phyloP scores from a whole-genome alignment of 2,797 vertebrate genomes.

The Falco rusticolus region DNA sequence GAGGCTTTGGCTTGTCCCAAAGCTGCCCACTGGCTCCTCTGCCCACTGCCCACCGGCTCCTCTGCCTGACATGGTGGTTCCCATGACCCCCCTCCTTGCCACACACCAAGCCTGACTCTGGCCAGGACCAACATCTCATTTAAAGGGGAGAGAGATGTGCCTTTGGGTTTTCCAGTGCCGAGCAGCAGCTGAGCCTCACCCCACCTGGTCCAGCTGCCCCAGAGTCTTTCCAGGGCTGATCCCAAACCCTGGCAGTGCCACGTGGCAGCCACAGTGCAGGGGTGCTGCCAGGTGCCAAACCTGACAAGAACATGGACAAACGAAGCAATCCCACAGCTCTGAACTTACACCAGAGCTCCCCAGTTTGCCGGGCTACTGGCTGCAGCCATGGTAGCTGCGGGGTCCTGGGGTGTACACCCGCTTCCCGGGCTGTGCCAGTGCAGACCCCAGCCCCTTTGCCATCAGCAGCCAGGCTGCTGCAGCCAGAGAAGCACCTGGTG shows the following conservation, averaged over 20 bases:
- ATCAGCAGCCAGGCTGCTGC: not conserved
- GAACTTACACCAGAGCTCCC: not conserved
- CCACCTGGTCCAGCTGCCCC: not conserved
- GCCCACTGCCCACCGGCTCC: not conserved
- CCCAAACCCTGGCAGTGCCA: not conserved
- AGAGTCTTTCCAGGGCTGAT: not conserved
- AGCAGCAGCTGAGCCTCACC: not conserved
- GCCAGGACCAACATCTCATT: not conserved
- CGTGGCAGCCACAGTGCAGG: accelerated
- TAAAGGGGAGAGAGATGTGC: not conserved
- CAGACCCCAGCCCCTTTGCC: not conserved
- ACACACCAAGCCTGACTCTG: not conserved
- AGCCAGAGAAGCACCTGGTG: not conserved
- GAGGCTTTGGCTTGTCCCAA: not conserved
- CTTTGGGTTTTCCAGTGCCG: not conserved
- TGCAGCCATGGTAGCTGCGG: accelerated
- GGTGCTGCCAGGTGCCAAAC: not conserved
- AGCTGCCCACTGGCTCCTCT: not conserved
- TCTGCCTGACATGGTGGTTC: not conserved
- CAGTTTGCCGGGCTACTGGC: too few species aligned
- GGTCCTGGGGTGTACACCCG: not conserved
- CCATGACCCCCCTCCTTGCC: accelerated
- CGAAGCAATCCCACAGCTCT: not conserved
- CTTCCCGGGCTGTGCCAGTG: not conserved
- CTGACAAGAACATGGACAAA: accelerated